Evolutionary conservation across 2,113 vertebrate species (phyloP).

Genomic region (Paratilapia polleni): DNA sequence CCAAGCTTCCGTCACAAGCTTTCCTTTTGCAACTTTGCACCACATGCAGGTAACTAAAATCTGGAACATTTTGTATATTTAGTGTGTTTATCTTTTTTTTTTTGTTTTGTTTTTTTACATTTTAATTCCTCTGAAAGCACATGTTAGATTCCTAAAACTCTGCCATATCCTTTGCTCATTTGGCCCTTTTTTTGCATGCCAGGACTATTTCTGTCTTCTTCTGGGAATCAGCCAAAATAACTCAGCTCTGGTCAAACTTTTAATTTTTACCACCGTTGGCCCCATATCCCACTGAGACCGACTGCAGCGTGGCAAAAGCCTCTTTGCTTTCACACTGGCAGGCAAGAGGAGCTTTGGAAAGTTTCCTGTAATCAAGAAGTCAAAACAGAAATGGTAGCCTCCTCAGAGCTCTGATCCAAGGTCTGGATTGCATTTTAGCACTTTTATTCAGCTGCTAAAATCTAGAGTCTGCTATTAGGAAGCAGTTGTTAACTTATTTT

Average conservation of each 20-base stretch:
- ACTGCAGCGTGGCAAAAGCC: conserved; percentile 21
- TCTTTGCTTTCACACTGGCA: conserved; percentile 32
- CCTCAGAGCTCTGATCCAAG: conserved; percentile 7
- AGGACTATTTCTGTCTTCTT: conserved; percentile 24
- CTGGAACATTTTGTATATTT: neutral
- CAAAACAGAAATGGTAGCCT: neutral
- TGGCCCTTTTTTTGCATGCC: neutral
- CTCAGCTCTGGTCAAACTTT: conserved; percentile 44
- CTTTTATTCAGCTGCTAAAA: conserved; percentile 14
- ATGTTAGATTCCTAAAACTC: neutral
- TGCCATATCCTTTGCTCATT: neutral
- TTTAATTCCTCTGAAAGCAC: neutral
- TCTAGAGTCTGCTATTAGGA: neutral
- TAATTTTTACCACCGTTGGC: conserved; percentile 47
- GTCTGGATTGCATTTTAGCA: conserved; percentile 28
- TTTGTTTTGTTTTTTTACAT: neutral
- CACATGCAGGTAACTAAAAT: neutral
- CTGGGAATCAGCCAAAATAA: conserved; percentile 37
- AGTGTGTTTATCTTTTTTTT: neutral
- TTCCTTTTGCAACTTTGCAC: neutral
- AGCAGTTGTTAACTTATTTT: neutral
- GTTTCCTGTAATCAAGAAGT: conserved; percentile 31
- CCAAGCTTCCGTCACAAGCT: neutral
- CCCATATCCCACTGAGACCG: conserved; percentile 24
- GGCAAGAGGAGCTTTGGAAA: neutral